Evolutionary conservation across 2,113 vertebrate genomes (phyloP).

Genomic region (Trochalopteron elliotii): DNA sequence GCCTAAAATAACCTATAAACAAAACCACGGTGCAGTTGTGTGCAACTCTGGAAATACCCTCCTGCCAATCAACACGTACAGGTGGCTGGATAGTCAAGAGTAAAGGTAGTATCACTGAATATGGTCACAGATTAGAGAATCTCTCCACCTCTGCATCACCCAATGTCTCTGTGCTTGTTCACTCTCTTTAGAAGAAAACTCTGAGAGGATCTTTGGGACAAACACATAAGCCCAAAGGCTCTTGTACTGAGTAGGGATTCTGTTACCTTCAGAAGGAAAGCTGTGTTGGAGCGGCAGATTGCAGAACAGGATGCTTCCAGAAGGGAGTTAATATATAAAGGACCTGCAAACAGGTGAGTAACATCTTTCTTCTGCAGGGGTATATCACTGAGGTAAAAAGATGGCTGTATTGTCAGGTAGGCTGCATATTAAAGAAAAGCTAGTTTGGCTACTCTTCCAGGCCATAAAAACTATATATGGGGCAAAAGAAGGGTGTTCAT

Average conservation of each 20-base stretch:
- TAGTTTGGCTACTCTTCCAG: neutral
- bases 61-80: neutral
- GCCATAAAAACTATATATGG: rapidly evolving
- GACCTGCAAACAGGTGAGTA: neutral
- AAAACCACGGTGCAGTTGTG: neutral
- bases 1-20: neutral
- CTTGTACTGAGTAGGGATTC: neutral
- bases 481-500: neutral
- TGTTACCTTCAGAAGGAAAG: neutral
- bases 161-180: neutral
- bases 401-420: neutral
- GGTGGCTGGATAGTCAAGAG: neutral
- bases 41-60: neutral
- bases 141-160: neutral
- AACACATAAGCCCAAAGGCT: neutral
- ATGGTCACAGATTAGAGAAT: neutral
- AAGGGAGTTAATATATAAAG: neutral
- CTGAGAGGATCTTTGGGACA: neutral
- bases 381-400: neutral
- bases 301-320: rapidly evolving
- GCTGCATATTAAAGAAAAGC: neutral
- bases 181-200: neutral
- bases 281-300: neutral
- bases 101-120: neutral
- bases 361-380: neutral